Evolutionary conservation across 2,797 vertebrate species (phyloP), one percentile per base, ranked within the genome.

Genomic region (Semotilus atromaculatus): DNA sequence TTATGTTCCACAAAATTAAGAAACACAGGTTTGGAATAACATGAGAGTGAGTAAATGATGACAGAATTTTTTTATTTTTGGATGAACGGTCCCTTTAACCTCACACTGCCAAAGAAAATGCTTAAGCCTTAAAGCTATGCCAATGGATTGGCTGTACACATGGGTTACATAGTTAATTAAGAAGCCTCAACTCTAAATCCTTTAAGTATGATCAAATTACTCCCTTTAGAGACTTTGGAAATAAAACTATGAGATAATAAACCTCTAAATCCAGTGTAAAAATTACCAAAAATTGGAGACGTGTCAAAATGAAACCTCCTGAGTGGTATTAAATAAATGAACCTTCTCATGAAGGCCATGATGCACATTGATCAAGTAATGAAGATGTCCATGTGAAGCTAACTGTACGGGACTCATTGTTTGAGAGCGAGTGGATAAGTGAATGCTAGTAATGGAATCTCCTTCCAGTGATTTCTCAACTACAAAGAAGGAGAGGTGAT

Each of bases 401-500:
- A 21, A 66, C 51, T 70, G 78, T 66, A 77, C 13, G 11, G 9
- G 18, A 13, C 51, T 58, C 43, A 79, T 80, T 78, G 85, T 77
- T 38, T 45, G 62, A 16, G 64, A 85, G 60, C 14, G 45, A 74
- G 60, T 31, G 34, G 70, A 36, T 55, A 66, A 55, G 72, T 45
- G 66, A 88, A 64, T 60, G 18, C 73, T 71, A 74, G 82, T 89
- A 90, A 91, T 83, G 82, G 67, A 87, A 90, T 87, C 85, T 86
- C 51, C 72, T 80, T 53, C 36, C 88, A 77, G 84, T 66, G 51
- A 81, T 84, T 85, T 80, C 45, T 70, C 45, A 71, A 83, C 85
- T 84, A 87, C 88, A 89, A 85, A 85, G 72, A 51, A 48, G 38
- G 85, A 80, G 85, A 87, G 82, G 76, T 88, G 87, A 89, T 90